Evolutionary conservation across 2,888 invertebrate species (phyloP).

Genomic region (Metallyticus violacea): DNA sequence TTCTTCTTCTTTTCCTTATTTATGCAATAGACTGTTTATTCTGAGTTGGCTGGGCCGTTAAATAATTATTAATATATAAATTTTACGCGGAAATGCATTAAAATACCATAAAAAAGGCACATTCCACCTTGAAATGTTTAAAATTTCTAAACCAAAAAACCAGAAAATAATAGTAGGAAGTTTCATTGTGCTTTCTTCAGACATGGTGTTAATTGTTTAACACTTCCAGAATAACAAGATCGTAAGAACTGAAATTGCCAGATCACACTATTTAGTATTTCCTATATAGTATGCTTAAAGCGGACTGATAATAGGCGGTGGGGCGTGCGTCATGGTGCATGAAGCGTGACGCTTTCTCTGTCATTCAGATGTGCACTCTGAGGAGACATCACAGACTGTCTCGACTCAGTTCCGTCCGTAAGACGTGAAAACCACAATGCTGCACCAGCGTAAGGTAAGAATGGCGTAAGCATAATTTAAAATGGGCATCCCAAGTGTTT

Average conservation of each 20-base stretch:
- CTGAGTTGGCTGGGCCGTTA: too few species aligned
- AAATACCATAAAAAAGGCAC: too few species aligned
- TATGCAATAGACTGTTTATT: too few species aligned
- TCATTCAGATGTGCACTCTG: not conserved
- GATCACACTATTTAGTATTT: not conserved
- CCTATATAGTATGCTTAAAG: not conserved
- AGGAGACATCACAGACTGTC: not conserved
- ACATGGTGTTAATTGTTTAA: not conserved
- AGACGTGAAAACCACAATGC: not conserved
- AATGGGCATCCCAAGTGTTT: too few species aligned
- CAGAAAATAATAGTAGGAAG: not conserved
- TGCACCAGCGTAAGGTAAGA: not conserved
- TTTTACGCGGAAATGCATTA: too few species aligned
- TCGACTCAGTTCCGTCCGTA: not conserved
- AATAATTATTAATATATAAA: too few species aligned
- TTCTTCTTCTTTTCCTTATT: too few species aligned
- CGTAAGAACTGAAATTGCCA: not conserved
- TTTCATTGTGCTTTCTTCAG: not conserved
- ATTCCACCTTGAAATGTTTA: too few species aligned
- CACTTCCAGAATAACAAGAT: not conserved
- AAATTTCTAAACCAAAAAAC: too few species aligned
- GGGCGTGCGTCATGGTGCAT: not conserved
- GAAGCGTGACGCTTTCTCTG: constrained; percentile 5
- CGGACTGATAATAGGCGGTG: not conserved
- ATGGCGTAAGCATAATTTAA: not conserved